Conservation (phyloP, 2,797 vertebrate genomes). For the Coreius guichenoti region DNA sequence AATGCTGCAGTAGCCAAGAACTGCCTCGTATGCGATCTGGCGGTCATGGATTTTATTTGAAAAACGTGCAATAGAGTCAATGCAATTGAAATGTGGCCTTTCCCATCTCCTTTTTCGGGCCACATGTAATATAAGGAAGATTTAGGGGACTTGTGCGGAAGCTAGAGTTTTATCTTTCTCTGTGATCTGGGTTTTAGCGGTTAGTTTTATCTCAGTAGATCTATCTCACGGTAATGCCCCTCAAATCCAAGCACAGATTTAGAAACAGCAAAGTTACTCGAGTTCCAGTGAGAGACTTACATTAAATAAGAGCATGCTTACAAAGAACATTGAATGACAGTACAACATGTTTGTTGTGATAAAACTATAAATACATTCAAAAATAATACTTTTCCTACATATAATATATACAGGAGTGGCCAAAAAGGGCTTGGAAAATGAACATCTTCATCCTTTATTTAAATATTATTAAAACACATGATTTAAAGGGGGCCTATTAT, state of each 20-base stretch:
- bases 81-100: constrained; percentile 14
- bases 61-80: constrained; percentile 11
- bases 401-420: background rate
- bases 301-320: background rate
- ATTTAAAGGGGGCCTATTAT: no score
- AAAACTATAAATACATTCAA: background rate
- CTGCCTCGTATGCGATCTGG: constrained; percentile 8
- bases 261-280: background rate
- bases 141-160: constrained; percentile 64
- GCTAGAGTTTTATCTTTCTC: constrained; percentile 62
- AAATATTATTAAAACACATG: background rate
- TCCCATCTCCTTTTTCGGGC: background rate
- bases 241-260: constrained; percentile 5
- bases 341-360: background rate
- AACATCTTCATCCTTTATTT: background rate
- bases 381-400: background rate
- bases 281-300: background rate
- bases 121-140: constrained; percentile 68
- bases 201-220: constrained; percentile 68
- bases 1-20: constrained; percentile 39
- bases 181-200: constrained; percentile 64
- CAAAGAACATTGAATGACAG: background rate
- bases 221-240: constrained; percentile 65
- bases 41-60: constrained; percentile 11
- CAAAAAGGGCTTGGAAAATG: background rate